Evolutionary conservation across 2,888 invertebrate genomes (phyloP), one percentile per base, ranked within the genome.

Genomic region (Oscheius onirici): DNA sequence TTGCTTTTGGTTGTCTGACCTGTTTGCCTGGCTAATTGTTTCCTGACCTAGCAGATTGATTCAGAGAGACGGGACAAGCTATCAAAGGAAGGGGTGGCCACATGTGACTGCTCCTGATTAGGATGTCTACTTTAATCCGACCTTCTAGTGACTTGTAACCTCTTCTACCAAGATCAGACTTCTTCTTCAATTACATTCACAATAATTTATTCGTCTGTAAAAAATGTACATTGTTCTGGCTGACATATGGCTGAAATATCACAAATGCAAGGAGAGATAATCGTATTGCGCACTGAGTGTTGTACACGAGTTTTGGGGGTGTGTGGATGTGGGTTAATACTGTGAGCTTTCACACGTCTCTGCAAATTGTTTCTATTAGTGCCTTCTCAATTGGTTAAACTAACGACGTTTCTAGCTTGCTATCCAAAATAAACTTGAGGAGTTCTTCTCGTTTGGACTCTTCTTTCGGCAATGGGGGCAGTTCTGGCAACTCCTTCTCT

Each of bases 331-430:
- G 52, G 24, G 54, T 54, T n/a, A 49, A 49, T 49, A 49, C 66
- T 66, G 66, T 51, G 52, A 66, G 28, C 17, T 17, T 51, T 54
- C 54, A 66, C 52, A 66, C 66, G 54, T 66, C 66, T 52, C 66
- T 66, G 66, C 55, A 69, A 58, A 6, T 17, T 28, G n/a, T 22
- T 10, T 49, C 11, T 20, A 44, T 57, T 24, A 61, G 43, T 34
- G 28, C 6, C 20, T 10, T 2, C 2, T 51, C 24, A 44, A 28
- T 51, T 28, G 34, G 20, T 34, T 34, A 26, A 43, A 40, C 66
- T 66, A 17, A 85, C 83, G 85, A 85, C 17, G 85, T 85, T 69
- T 86, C 86, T 26, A 86, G 67, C 51, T 83, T 72, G 60, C 84
- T 84, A 63, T 85, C 83, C 71, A 86, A 72, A 40, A 86, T 84